phyloP scores from a whole-genome alignment of 2,113 vertebrate genomes.

The Axis porcinus region DNA sequence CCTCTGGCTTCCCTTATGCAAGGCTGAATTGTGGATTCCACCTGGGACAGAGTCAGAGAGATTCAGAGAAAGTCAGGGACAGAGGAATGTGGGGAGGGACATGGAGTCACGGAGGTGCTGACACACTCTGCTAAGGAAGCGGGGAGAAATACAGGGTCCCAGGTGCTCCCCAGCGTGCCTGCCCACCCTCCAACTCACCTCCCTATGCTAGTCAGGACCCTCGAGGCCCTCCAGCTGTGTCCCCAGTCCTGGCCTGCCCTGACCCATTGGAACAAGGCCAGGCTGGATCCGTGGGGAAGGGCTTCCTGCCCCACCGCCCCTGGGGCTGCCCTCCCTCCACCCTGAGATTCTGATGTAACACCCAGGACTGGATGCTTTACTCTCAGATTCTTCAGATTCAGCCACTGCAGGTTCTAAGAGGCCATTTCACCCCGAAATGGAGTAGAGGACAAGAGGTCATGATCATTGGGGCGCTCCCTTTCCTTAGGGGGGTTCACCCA shows the following conservation, averaged over 20 bases:
- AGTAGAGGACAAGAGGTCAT: neutral
- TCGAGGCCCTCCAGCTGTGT: no score
- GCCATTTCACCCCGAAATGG: neutral
- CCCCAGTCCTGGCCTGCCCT: no score
- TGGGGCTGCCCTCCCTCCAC: neutral
- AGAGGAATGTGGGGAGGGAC: neutral
- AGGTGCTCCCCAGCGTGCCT: no score
- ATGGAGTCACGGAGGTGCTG: neutral
- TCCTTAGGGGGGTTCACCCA: neutral
- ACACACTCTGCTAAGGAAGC: neutral
- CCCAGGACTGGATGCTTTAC: neutral
- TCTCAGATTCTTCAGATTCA: neutral
- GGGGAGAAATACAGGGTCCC: neutral
- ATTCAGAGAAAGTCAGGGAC: neutral
- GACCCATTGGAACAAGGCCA: no score
- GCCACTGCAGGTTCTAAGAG: neutral
- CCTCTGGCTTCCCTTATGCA: neutral
- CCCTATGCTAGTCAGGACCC: neutral
- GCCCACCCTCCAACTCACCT: neutral
- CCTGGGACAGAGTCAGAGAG: neutral
- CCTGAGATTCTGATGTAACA: conserved; percentile 6
- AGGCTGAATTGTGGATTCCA: neutral
- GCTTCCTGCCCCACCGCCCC: neutral
- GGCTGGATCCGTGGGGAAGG: no score
- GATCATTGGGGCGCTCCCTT: no score